Evolutionary conservation across 2,113 vertebrate genomes (phyloP).

Genomic region (Serilophus lunatus): DNA sequence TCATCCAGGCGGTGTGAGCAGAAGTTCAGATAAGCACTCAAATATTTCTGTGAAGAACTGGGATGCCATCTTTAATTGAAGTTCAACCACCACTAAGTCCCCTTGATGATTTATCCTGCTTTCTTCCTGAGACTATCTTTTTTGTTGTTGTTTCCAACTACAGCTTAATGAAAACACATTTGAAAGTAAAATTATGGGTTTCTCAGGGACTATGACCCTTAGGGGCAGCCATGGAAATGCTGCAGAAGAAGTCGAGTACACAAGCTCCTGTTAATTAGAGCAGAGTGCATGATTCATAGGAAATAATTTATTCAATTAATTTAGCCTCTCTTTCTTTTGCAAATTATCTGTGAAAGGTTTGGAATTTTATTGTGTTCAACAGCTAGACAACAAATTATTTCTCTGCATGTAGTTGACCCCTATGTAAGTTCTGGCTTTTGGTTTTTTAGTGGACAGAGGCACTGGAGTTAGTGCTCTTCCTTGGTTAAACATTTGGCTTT

Average conservation of each 20-base stretch:
- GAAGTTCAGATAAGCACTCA: neutral
- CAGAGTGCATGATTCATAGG: slow-evolving; percentile 48
- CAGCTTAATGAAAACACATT: slow-evolving; percentile 58
- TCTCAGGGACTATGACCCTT: slow-evolving; percentile 54
- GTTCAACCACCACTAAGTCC: neutral
- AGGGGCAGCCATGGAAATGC: slow-evolving; percentile 43
- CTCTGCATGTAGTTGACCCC: neutral
- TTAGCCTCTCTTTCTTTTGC: slow-evolving; percentile 46
- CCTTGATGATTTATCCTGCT: neutral
- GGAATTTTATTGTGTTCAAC: slow-evolving; percentile 17
- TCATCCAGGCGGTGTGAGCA: neutral
- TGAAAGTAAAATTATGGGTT: slow-evolving; percentile 63
- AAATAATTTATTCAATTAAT: slow-evolving; percentile 69
- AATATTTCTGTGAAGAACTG: neutral
- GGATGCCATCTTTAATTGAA: neutral
- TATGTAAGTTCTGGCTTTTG: neutral
- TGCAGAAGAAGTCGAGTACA: slow-evolving; percentile 42
- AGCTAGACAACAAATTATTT: neutral
- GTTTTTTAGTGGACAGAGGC: neutral
- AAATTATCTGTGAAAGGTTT: slow-evolving; percentile 47
- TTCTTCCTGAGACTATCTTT: neutral
- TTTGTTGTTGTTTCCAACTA: slow-evolving; percentile 35
- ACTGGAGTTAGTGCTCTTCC: neutral
- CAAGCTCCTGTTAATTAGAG: slow-evolving; percentile 60
- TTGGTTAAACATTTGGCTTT: neutral